Evolutionary conservation across 2,888 invertebrate species (phyloP).

Genomic region (Laspeyria flexula): DNA sequence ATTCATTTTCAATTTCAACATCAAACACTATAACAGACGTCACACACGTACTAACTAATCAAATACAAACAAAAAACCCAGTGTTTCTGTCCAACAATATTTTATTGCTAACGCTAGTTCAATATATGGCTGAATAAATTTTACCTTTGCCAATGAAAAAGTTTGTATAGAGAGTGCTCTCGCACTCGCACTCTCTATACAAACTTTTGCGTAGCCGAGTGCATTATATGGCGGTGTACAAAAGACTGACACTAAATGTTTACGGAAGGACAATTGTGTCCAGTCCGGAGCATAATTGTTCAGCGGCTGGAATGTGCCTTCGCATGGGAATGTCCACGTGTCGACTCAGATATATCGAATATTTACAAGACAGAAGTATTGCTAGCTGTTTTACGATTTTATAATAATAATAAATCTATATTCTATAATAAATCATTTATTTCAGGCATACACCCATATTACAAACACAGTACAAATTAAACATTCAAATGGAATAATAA

Average conservation of each 20-base stretch:
- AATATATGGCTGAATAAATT: conserved; percentile 44
- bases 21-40: conserved; percentile 10
- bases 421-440: too few species aligned
- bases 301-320: conserved; percentile 57
- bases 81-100: conserved; percentile 27
- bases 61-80: conserved; percentile 28
- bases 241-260: conserved; percentile 57
- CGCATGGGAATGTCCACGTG: conserved; percentile 51
- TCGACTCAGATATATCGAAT: conserved; percentile 11
- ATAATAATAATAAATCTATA: too few species aligned
- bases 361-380: conserved; percentile 8
- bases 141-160: conserved; percentile 51
- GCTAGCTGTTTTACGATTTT: not conserved
- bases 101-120: conserved; percentile 35
- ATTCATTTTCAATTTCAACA: conserved; percentile 30
- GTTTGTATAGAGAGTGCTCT: too few species aligned
- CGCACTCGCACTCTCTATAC: too few species aligned
- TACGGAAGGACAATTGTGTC: conserved; percentile 55
- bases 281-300: conserved; percentile 61
- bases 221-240: conserved; percentile 34
- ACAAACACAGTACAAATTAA: too few species aligned
- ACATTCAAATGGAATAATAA: too few species aligned
- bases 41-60: conserved; percentile 24
- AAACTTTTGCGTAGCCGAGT: conserved; percentile 23
- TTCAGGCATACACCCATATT: too few species aligned